A percentile compares a stretch with the other conserved stretches of the same genome.
Conservation (phyloP, 2,113 vertebrate genomes). For the Mobula hypostoma region DNA sequence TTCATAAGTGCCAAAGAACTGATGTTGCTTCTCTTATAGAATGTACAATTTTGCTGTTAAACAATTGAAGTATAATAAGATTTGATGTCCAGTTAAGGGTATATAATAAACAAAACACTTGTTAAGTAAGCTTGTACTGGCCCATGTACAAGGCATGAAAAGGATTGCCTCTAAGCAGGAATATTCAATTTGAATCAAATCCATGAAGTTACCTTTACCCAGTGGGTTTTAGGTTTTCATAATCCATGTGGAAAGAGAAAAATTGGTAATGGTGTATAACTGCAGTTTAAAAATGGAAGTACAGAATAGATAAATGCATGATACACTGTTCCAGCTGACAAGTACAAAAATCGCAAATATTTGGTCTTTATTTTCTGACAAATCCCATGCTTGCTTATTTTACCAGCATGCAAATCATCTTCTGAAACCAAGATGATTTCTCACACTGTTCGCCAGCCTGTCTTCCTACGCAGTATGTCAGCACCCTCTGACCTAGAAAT, state of each 20-base stretch:
- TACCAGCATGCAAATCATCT: slow-evolving; percentile 81
- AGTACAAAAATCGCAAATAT: neutral
- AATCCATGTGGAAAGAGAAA: neutral
- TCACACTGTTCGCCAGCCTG: slow-evolving; percentile 80
- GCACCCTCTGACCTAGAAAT: slow-evolving; percentile 95
- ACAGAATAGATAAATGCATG: neutral
- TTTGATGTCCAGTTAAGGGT: neutral
- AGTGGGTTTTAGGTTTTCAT: neutral
- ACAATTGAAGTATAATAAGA: neutral
- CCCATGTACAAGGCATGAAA: neutral
- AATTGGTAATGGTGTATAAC: neutral
- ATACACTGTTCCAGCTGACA: neutral
- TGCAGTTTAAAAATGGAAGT: neutral
- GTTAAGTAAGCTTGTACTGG: neutral
- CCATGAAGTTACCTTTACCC: neutral
- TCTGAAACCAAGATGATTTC: slow-evolving; percentile 80
- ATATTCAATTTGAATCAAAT: neutral
- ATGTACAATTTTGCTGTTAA: neutral
- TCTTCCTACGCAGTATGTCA: slow-evolving; percentile 95
- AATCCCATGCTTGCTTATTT: neutral
- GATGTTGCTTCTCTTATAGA: neutral
- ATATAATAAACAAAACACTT: neutral
- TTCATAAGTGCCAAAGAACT: neutral
- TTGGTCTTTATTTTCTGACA: neutral
- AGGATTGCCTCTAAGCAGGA: neutral